phyloP scores from a whole-genome alignment of 1,140 invertebrate species.

The Calosoma granatense region DNA sequence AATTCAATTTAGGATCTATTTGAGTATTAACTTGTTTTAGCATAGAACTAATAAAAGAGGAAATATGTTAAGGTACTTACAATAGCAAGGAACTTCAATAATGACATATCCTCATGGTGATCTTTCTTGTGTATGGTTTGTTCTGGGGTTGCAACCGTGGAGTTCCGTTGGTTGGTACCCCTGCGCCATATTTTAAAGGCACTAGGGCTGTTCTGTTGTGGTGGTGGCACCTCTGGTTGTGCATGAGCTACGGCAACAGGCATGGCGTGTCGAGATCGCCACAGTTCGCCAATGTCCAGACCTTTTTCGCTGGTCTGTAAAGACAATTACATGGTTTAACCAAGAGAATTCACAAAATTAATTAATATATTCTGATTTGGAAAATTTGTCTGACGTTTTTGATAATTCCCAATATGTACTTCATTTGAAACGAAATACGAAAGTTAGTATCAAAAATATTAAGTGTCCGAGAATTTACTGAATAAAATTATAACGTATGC shows the following conservation, averaged over 20 bases:
- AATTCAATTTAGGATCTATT: neutral
- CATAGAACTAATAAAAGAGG: no score
- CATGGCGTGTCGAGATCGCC: conserved; percentile 23
- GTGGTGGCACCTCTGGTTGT: neutral
- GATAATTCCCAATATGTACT: conserved; percentile 4
- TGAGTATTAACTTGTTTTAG: neutral
- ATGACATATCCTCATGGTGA: conserved; percentile 40
- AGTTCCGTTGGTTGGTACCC: conserved; percentile 20
- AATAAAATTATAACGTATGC: no score
- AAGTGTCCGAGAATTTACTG: no score
- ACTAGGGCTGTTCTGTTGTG: conserved; percentile 17
- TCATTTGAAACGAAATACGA: conserved; percentile 3
- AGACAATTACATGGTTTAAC: no score
- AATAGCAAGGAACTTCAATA: conserved; percentile 52
- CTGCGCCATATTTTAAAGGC: conserved; percentile 32
- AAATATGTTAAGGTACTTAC: conserved; percentile 39
- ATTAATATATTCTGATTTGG: neutral
- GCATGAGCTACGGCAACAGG: conserved; percentile 19
- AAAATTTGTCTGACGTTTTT: neutral
- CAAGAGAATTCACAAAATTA: neutral
- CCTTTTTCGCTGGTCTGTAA: conserved; percentile 32
- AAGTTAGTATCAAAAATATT: neutral
- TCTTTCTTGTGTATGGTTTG: conserved; percentile 15
- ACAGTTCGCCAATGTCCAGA: conserved; percentile 28
- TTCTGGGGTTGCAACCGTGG: conserved; percentile 16